Evolutionary conservation across 2,888 invertebrate species (phyloP).

Genomic region (Diaphora mendica): DNA sequence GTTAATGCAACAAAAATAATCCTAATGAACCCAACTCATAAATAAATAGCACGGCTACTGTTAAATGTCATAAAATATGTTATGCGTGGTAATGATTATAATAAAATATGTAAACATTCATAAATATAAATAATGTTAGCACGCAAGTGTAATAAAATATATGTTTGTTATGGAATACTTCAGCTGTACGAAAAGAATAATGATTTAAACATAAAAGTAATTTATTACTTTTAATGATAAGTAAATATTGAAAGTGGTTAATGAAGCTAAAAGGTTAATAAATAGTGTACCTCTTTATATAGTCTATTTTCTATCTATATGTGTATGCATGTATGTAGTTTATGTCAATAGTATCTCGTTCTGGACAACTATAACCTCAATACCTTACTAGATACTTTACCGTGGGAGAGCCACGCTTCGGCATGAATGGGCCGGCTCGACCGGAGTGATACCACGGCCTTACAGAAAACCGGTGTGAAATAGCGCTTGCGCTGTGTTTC

Average conservation of each 20-base stretch:
- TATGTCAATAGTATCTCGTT: too few species aligned
- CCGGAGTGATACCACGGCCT: too few species aligned
- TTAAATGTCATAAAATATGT: constrained; percentile 21
- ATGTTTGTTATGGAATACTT: constrained; percentile 7
- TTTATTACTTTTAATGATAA: neutral
- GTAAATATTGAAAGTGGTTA: neutral
- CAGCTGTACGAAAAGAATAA: constrained; percentile 8
- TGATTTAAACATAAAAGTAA: neutral
- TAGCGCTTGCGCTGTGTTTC: too few species aligned
- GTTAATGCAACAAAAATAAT: constrained; percentile 2
- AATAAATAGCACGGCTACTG: constrained; percentile 8
- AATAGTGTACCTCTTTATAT: neutral
- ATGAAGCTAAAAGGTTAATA: neutral
- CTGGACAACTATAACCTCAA: too few species aligned
- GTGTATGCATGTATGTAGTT: too few species aligned
- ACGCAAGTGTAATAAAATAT: constrained; percentile 32
- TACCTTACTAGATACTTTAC: too few species aligned
- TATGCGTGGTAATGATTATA: constrained; percentile 21
- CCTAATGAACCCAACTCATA: constrained; percentile 25
- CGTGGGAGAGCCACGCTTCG: too few species aligned
- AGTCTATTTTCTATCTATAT: too few species aligned
- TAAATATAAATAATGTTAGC: constrained; percentile 36
- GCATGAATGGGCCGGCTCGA: too few species aligned
- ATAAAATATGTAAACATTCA: constrained; percentile 29
- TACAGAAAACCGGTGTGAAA: too few species aligned